Evolutionary conservation across 2,797 vertebrate genomes (phyloP), one percentile per base, ranked within the genome.

Genomic region (Poliocrania exsul): DNA sequence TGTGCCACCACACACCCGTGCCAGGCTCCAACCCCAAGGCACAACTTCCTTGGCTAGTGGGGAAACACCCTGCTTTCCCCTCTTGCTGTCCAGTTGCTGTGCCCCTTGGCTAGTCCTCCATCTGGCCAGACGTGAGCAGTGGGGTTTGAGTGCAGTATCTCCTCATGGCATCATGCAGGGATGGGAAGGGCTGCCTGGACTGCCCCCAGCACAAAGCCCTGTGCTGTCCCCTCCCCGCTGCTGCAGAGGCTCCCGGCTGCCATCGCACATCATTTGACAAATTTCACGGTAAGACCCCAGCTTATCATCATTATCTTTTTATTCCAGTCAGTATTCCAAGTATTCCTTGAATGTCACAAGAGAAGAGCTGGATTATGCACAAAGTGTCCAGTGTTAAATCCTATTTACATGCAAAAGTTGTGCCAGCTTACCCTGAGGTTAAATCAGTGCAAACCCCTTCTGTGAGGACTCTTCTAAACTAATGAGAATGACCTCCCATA

Each of bases 321-420:
- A 93, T 86, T 88, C 73, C 82, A 80, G 47, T 90, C 89, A 60
- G 35, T 75, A 73, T 95, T 86, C 83, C 71, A 84, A 88, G 67
- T 97, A 93, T 95, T 95, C 89, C 70, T 92, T 77, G 70, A 84
- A 77, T 77, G 88, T 90, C 85, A 57, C 33, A 57, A 92, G 60
- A 84, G 73, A 88, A 86, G 80, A 90, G 91, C 77, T 70, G 64
- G 85, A 88, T 94, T 95, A 86, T 89, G 71, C 51, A 79, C 80
- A 80, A 86, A 91, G 67, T 92, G 91, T 91, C 95, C 89, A 35
- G 72, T 86, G 87, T 88, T 93, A 95, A 93, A 80, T 78, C 88
- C 78, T 80, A 95, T 97, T 97, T 96, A 95, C 96, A 97, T 97
- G 93, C 95, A 93, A 67, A 95, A 95, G 86, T 95, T 94, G 92